Evolutionary conservation across 2,797 vertebrate genomes (phyloP), one percentile per base, ranked within the genome.

Genomic region (Cyclura pinguis): DNA sequence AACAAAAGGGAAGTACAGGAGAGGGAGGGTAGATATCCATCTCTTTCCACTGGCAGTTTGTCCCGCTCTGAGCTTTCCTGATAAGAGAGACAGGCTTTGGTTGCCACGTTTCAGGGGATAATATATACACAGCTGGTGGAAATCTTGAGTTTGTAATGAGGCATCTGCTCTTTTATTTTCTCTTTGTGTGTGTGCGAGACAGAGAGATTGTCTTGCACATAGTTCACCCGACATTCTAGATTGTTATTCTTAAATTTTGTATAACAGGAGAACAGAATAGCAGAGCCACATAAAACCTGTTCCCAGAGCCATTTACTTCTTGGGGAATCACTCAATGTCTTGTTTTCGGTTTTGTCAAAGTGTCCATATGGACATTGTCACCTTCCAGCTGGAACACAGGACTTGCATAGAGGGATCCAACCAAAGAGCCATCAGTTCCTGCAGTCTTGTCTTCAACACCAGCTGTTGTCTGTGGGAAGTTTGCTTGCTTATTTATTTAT

Each of bases 61-160:
- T 77, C 13, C 67, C 52, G 22, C 38, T 82, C 67, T 14, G 42
- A 38, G 55, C 52, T 38, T 50, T 59, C 29, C 52, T 24, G 38
- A 88, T 42, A 42, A 80, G 22, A 16, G 62, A 67, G 64, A 55
- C 42, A 24, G 27, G 5, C 76, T 76, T 80, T 55, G 74, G 59
- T 55, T 85, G 47, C 59, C 42, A 12, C 62, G 13, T 64, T 85
- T 72, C 8, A 5, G 16, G 74, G n/a, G 47, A 32, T 90, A n/a
- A 10, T 62, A 81, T 74, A 62, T 81, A 81, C 84, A 82, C 84
- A 90, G 84, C 84, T 86, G 84, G 84, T n/a, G 42, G 18, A 50
- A 35, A 38, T 82, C 62, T 27, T 13, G 3, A n/a, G 62, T 90
- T 81, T n/a, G 10, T n/a, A 47, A 59, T 6, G 1, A 85, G 69